Evolutionary conservation across 2,797 vertebrate genomes (phyloP).

Genomic region (Acropternis orthonyx): DNA sequence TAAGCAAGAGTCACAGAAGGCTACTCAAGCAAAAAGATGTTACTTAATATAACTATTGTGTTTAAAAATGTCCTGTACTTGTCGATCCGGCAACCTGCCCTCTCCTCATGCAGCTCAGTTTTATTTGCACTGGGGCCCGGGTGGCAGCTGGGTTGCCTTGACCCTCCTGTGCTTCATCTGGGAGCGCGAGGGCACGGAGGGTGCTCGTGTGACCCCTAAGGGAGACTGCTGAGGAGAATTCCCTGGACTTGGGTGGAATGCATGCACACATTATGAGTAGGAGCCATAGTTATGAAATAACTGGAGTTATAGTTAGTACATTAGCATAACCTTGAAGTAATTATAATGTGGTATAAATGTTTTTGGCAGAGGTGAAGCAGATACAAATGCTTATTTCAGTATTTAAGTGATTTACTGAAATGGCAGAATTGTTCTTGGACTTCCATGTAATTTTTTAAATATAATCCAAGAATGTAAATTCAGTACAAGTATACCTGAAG

Average conservation of each 20-base stretch:
- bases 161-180: background rate
- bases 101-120: background rate
- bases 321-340: background rate
- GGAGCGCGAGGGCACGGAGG: background rate
- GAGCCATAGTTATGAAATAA: background rate
- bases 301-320: background rate
- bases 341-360: background rate
- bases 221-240: background rate
- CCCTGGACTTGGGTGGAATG: background rate
- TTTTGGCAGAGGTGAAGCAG: background rate
- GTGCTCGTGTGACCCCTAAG: background rate
- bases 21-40: slow-evolving; percentile 32
- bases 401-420: background rate
- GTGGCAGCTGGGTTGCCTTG: background rate
- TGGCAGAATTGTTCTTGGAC: rapidly evolving
- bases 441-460: background rate
- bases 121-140: background rate
- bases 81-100: background rate
- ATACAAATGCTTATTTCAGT: background rate
- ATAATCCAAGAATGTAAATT: background rate
- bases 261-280: background rate
- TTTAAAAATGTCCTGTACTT: background rate
- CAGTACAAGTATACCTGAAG: background rate
- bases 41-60: slow-evolving; percentile 38
- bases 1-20: background rate